Evolutionary conservation across 2,113 vertebrate species (phyloP).

Genomic region (Anthoscopus minutus): DNA sequence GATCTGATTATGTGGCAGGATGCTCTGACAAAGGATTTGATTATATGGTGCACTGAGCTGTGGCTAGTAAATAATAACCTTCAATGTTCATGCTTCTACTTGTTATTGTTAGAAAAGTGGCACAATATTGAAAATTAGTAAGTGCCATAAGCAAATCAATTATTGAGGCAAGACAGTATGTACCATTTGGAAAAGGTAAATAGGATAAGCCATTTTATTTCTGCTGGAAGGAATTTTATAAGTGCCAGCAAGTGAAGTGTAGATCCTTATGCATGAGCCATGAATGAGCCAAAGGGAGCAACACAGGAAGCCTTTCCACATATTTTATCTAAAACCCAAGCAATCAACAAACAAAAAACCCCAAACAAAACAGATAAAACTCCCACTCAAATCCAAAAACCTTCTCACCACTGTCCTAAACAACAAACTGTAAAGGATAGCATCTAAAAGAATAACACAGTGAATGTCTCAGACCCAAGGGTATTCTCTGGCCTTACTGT

Average conservation of each 20-base stretch:
- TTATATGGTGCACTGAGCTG: conserved; percentile 67
- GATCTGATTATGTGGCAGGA: conserved; percentile 71
- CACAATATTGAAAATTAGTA: conserved; percentile 55
- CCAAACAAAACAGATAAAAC: neutral
- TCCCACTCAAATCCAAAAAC: rapidly evolving
- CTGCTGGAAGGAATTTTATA: neutral
- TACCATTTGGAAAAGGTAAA: neutral
- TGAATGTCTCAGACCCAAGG: neutral
- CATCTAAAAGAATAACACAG: neutral
- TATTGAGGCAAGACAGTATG: neutral
- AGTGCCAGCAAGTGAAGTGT: neutral
- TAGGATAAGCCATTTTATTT: neutral
- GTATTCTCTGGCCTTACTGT: neutral
- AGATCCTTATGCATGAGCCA: neutral
- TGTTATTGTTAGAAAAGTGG: conserved; percentile 49
- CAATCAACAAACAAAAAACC: neutral
- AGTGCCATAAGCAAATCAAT: conserved; percentile 49
- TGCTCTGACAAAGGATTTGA: conserved; percentile 71
- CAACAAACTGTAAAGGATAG: neutral
- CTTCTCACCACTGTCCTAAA: neutral
- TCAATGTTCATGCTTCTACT: conserved; percentile 36
- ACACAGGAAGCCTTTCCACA: neutral
- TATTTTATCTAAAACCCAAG: neutral
- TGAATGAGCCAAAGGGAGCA: neutral
- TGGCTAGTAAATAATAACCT: conserved; percentile 65